Base-by-base conservation (phyloP, 2,797 vertebrate genomes). In the Enteromius thamalakanensis region DNA sequence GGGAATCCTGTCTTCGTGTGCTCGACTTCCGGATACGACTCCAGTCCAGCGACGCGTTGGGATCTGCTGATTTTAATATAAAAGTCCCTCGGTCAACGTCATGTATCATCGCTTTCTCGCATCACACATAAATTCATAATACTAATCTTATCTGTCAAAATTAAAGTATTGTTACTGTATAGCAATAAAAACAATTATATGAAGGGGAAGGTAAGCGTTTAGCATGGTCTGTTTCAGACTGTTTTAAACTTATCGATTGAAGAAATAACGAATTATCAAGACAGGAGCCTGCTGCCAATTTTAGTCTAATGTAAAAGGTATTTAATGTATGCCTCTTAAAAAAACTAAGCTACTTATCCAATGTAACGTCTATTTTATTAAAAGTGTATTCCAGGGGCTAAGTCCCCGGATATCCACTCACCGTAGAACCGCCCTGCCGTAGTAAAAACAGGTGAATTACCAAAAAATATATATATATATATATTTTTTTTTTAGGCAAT, bases 31-130 rank as follows among this genome's bases (percentile, higher is more conserved):
- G 72, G 55, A 4, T 37, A 60, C n/a, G 45, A 72, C 23, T 45
- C 32, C 21, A 17, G 1, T 34, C 23, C n/a, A 12, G 1, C 12
- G 0, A 12, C 29, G 29, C 29, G 29, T 26, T 26, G 29, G 29
- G 29, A 17, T 17, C 3, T 26, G 47, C 1, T 4, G 15, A 68
- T 81, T 81, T 79, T 68, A 88, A 77, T 76, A 83, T 86, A 85
- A 86, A 83, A 81, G 87, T 32, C 67, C 21, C 26, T 7, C 1
- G 19, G 4, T 42, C n/a, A 40, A 19, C 15, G 2, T 1, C 23
- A 7, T 1, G 19, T 64, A 0, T 7, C 74, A 32, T 21, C 45
- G 4, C 47, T 14, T 26, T 62, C 3, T 45, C 12, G 6, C 26
- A 26, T 26, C 26, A 15, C 23, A 29, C 5, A 62, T 58, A 23